Conservation (phyloP, 1,140 invertebrate genomes). For the Psix sp. region DNA sequence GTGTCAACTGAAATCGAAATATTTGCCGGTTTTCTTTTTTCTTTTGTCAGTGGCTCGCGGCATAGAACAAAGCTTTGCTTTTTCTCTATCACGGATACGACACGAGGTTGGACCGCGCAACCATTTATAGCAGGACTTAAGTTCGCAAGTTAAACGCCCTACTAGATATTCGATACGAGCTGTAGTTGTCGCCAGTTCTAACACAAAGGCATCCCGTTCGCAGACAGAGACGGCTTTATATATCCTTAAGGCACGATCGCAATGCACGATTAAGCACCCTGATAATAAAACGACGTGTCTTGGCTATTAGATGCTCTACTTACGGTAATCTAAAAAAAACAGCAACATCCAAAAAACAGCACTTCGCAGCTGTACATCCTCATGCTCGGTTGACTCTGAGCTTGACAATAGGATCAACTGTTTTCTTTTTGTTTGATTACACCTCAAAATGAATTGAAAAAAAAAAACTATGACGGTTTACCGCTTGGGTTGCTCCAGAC, state of each 20-base stretch:
- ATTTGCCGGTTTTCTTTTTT: slow-evolving; percentile 15
- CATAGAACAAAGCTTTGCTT: slow-evolving; percentile 40
- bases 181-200: slow-evolving; percentile 25
- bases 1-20: slow-evolving; percentile 12
- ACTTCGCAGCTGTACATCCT: too few relatives aligned
- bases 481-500: too few relatives aligned
- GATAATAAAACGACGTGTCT: slow-evolving; percentile 39
- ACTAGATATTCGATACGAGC: slow-evolving; percentile 41
- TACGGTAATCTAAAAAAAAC: slow-evolving; percentile 11
- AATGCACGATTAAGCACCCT: slow-evolving; percentile 42
- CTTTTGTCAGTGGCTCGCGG: slow-evolving; percentile 19
- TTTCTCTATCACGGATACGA: slow-evolving; percentile 18
- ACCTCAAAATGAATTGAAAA: too few relatives aligned
- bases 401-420: too few relatives aligned
- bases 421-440: too few relatives aligned
- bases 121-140: slow-evolving; percentile 28
- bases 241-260: slow-evolving; percentile 50
- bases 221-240: slow-evolving; percentile 34
- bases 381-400: too few relatives aligned
- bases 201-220: slow-evolving; percentile 39
- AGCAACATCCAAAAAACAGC: too few relatives aligned
- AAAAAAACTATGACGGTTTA: too few relatives aligned
- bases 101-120: slow-evolving; percentile 24
- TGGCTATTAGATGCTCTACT: slow-evolving; percentile 17
- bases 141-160: slow-evolving; percentile 44